A percentile compares a stretch with the other conserved stretches of the same genome.
Conservation (phyloP, 2,113 vertebrate species). For the Alouatta palliata region DNA sequence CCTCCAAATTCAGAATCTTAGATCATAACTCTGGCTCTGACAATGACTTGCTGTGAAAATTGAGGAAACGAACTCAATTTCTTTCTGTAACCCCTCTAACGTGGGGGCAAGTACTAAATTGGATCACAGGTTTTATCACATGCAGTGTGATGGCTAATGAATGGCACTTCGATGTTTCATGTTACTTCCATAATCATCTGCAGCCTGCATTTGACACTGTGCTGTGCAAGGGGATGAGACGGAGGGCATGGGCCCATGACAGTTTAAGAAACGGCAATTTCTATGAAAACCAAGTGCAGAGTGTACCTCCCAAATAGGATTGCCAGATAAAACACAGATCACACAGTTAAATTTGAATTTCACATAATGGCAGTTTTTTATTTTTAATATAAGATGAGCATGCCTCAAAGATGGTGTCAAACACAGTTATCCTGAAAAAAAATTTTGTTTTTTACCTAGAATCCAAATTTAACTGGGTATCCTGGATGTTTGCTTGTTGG, state of each 20-base stretch:
- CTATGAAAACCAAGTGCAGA: neutral
- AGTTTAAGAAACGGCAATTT: neutral
- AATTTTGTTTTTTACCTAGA: neutral
- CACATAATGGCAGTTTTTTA: neutral
- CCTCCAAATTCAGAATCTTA: neutral
- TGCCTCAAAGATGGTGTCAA: neutral
- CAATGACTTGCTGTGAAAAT: neutral
- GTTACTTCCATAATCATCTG: neutral
- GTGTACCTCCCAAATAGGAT: neutral
- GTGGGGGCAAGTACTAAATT: neutral
- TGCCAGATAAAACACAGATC: neutral
- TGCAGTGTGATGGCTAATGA: neutral
- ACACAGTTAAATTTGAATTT: neutral
- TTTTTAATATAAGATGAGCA: neutral
- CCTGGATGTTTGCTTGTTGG: neutral
- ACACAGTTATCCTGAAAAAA: neutral
- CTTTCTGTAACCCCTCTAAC: neutral
- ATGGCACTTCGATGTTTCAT: neutral
- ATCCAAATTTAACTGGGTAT: neutral
- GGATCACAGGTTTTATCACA: neutral
- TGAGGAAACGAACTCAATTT: neutral
- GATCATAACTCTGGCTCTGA: neutral
- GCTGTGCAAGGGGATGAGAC: neutral
- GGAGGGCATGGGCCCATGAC: too few relatives aligned
- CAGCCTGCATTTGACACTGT: neutral